Evolutionary conservation across 2,113 vertebrate species (phyloP).

Genomic region (Triplophysa dalaica): DNA sequence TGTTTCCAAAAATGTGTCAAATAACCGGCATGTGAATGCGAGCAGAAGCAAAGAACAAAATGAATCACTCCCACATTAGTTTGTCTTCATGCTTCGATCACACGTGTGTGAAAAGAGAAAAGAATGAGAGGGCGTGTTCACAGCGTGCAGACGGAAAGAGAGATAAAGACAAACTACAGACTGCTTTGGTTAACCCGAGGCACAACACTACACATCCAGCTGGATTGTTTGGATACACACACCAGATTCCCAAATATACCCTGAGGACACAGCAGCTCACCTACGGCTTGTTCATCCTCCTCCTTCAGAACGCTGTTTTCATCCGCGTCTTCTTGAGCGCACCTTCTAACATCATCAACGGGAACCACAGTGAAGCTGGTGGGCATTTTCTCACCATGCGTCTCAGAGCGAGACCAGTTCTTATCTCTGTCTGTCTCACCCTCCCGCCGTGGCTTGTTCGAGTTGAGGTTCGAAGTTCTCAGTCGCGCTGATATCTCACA

Average conservation of each 20-base stretch:
- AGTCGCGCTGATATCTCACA: conserved; percentile 64
- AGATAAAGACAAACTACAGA: conserved; percentile 3
- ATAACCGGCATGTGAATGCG: neutral
- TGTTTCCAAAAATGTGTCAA: neutral
- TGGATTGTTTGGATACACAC: neutral
- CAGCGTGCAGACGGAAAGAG: conserved; percentile 2
- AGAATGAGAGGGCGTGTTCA: neutral
- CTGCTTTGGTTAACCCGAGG: neutral
- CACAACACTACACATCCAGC: neutral
- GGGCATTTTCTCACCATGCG: conserved; percentile 77
- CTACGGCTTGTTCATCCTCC: conserved; percentile 60
- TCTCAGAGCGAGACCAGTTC: conserved; percentile 43
- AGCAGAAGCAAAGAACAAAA: neutral
- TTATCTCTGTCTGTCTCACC: conserved; percentile 43
- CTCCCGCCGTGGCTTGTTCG: conserved; percentile 40
- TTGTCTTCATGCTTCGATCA: conserved; percentile 13
- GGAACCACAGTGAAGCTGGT: conserved; percentile 80
- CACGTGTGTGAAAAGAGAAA: conserved; percentile 21
- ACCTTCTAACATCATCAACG: conserved; percentile 66
- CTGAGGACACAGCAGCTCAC: conserved; percentile 46
- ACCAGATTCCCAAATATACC: neutral
- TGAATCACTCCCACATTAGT: neutral
- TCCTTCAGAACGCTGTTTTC: conserved; percentile 51
- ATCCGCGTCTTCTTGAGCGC: conserved; percentile 26
- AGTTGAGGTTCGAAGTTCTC: conserved; percentile 56